Base-by-base conservation (phyloP, 2,888 invertebrate species). In the Tenodera sinensis region DNA sequence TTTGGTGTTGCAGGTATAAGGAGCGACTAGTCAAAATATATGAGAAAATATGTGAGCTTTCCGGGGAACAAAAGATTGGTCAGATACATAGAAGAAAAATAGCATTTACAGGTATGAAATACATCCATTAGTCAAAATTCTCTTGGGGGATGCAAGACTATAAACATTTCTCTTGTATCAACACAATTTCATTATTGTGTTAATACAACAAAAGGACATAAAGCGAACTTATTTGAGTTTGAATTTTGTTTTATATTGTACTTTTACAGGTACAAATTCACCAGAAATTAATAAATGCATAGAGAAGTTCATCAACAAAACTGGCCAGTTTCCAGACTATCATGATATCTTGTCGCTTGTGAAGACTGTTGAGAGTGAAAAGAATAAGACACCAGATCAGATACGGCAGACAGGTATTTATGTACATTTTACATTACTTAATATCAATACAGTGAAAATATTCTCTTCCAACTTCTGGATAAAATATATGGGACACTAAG, bases 221-320 rank as follows among this genome's bases (percentile, higher is more conserved):
- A 34, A 8, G n/a, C n/a, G 4, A 6, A 34, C 4, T 34, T 34
- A 34, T 42, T 42, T 42, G 9, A 12, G 12, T 42, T 42, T 42
- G 12, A 42, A 42, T 1, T 30, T 30, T 20, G 6, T 83, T 71
- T 83, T 7, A n/a, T 83, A 7, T 6, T 30, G 4, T 83, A 12
- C n/a, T 84, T 89, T 83, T 47, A 27, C 81, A 89, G 89, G 88
- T 20, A 89, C 89, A 2, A 20, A 34, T 30, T 88, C 81, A 12
- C 83, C 89, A 30, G 85, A 89, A 6, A 83, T 89, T 14, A 89
- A 89, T 83, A 87, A 42, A 20, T 89, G 90, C 28, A 85, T 90
- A 15, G 89, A 90, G 83, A 89, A 34, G n/a, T 89, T 90, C 47
- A 85, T 90, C 6, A 90, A 90, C 85, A 88, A 88, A 83, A 89